Evolutionary conservation across 2,888 invertebrate species (phyloP).

Genomic region (Cylindroiulus punctatus): DNA sequence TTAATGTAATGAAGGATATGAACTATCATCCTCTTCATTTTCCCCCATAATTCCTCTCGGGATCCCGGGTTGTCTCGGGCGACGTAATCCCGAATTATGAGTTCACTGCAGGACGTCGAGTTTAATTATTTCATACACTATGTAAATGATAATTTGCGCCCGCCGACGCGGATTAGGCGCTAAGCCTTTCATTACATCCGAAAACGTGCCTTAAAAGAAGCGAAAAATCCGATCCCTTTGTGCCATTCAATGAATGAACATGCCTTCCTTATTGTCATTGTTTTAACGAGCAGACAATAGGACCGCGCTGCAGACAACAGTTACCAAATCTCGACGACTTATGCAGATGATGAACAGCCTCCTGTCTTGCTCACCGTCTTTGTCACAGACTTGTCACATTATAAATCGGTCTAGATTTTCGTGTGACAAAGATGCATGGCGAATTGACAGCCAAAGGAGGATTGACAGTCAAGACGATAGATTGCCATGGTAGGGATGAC

Average conservation of each 20-base stretch:
- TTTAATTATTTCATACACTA: constrained; percentile 56
- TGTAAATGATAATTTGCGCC: constrained; percentile 56
- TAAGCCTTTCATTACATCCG: constrained; percentile 55
- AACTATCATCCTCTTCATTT: constrained; percentile 36
- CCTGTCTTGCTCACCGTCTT: not conserved
- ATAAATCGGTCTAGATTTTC: constrained; percentile 13
- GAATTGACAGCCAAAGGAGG: not conserved
- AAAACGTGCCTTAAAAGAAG: constrained; percentile 43
- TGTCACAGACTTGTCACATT: not conserved
- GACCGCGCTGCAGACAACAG: not conserved
- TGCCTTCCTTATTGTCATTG: constrained; percentile 52
- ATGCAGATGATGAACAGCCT: constrained; percentile 6
- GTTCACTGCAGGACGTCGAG: constrained; percentile 56
- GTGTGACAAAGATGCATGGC: constrained; percentile 20
- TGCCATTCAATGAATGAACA: constrained; percentile 44
- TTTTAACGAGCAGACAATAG: constrained; percentile 55
- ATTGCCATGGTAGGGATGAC: not conserved
- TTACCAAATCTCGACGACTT: constrained; percentile 8
- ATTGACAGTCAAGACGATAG: not conserved
- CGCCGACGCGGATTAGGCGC: constrained; percentile 50
- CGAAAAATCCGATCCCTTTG: constrained; percentile 53
- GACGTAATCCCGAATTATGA: constrained; percentile 53
- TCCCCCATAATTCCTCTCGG: constrained; percentile 13
- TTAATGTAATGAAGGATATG: constrained; percentile 17
- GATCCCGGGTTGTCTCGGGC: constrained; percentile 13